Evolutionary conservation across 2,888 invertebrate species (phyloP).

Genomic region (Xylota segnis): DNA sequence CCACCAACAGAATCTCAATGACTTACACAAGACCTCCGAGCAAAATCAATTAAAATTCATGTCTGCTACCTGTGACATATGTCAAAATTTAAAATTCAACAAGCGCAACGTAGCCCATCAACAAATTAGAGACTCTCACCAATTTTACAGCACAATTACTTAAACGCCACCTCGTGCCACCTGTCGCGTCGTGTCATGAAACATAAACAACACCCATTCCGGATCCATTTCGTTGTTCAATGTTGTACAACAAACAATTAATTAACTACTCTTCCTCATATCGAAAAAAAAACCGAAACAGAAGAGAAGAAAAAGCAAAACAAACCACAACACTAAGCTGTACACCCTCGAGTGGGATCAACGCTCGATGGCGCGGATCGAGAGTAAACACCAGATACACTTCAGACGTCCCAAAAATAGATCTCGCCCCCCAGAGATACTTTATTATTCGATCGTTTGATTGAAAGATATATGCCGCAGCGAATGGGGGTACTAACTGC

Average conservation of each 20-base stretch:
- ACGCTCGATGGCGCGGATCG: constrained; percentile 15
- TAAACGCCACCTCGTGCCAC: constrained; percentile 33
- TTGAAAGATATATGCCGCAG: constrained; percentile 57
- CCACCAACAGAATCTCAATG: constrained; percentile 17
- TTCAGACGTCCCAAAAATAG: constrained; percentile 24
- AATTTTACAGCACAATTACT: not conserved
- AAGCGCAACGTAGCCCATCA: not conserved
- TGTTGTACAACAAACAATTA: not conserved
- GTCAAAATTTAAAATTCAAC: constrained; percentile 45
- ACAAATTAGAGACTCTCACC: not conserved
- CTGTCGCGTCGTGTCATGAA: constrained; percentile 20
- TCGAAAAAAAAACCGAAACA: constrained; percentile 3
- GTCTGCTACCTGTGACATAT: constrained; percentile 29
- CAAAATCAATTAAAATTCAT: constrained; percentile 42
- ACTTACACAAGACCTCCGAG: not conserved
- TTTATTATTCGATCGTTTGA: constrained; percentile 59
- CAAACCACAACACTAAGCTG: not conserved
- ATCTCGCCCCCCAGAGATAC: constrained; percentile 21
- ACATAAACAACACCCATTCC: constrained; percentile 11
- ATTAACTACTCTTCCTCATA: not conserved
- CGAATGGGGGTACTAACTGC: constrained; percentile 36
- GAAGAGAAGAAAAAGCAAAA: not conserved
- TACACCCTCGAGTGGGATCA: constrained; percentile 21
- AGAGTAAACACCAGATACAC: constrained; percentile 25
- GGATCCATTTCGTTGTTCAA: constrained; percentile 2